Base-by-base conservation (phyloP, 2,113 vertebrate genomes). In the Microtus ochrogaster region DNA sequence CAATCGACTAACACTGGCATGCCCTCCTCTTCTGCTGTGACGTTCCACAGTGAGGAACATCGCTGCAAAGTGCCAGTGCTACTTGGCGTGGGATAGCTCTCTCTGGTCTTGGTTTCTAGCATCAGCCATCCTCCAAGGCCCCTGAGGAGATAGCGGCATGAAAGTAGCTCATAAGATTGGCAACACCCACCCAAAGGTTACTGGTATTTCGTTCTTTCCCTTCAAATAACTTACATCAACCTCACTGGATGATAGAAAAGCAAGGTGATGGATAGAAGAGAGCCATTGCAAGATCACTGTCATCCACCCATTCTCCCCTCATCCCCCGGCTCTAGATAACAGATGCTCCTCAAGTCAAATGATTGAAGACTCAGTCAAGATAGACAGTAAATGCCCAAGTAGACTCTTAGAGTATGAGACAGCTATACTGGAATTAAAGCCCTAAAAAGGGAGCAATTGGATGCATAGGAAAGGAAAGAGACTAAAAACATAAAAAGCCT, bases 371-470 rank as follows among this genome's bases (percentile, higher is more conserved):
- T 94, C 55, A 74, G 24, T 41, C 39, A 94, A 65, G 16, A 47
- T 81, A 41, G 17, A 79, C 41, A 84, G 66, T 52, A 86, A 91
- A 91, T 94, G 11, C 33, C 41, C 78, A 81, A 93, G 58, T n/a
- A 79, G 55, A 96, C 91, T 76, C 33, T 36, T 66, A 94, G 52
- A 84, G 24, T 88, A 91, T 76, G 65, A 89, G n/a, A 76, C 55
- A 92, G n/a, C 77, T 36, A 83, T 19, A 79, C 65, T 74, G 74
- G 92, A 96, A 92, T 90, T 73, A 92, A 93, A 90, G 44, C 17
- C 61, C 47, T 73, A 66, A 39, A 78, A 87, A 66, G n/a, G 49
- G 44, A 97, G 44, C 84, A 12, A 73, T 61, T 90, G 28, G 55
- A 90, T 96, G 36, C 77, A 74, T n/a, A 94, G 73, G 39, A 82